These are phyloP conservation scores for Mamestra brassicae DNA, from an alignment of 2,888 invertebrate genomes.

Conservation along the genomic window DNA sequence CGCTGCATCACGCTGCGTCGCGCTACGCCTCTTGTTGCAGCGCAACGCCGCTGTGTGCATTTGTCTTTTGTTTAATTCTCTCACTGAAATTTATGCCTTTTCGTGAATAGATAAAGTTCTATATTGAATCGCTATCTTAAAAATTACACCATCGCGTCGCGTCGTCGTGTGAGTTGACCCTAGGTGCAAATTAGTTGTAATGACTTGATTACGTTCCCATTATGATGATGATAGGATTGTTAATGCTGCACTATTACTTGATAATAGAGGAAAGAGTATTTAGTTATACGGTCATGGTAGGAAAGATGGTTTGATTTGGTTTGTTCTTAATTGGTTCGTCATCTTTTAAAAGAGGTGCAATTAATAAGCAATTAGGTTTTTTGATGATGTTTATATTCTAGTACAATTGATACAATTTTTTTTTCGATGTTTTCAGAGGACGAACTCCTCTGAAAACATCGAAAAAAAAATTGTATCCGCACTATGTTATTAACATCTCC, in stretches of 20 bases:
- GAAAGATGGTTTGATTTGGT: neutral
- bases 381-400: neutral
- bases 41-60: neutral
- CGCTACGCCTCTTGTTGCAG: neutral
- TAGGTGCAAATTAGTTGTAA: constrained; percentile 59
- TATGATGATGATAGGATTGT: constrained; percentile 29
- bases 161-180: neutral
- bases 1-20: neutral
- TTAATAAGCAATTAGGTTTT: neutral
- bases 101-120: neutral
- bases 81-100: neutral
- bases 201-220: constrained; percentile 50
- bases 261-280: constrained; percentile 20
- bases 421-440: too few relatives aligned
- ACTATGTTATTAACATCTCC: too few relatives aligned
- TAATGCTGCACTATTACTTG: constrained; percentile 42
- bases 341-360: neutral
- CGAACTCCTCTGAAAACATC: too few relatives aligned
- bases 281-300: neutral
- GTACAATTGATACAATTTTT: neutral
- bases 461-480: too few relatives aligned
- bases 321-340: neutral
- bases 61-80: neutral
- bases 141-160: too few relatives aligned
- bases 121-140: neutral